Evolutionary conservation across 2,113 vertebrate species (phyloP).

Genomic region (Malurus alboscapulatus): DNA sequence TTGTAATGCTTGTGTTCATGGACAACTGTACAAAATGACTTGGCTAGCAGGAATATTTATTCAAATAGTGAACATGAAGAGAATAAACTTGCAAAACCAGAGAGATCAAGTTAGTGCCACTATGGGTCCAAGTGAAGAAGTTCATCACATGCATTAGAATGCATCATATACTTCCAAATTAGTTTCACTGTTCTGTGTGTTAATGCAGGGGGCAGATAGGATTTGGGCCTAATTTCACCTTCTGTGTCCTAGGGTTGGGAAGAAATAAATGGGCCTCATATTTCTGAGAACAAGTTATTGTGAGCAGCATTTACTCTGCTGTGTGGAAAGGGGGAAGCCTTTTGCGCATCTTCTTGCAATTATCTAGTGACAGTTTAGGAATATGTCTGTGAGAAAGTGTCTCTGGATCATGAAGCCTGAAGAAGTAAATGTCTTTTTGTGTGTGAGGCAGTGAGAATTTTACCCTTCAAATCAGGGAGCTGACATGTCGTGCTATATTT

Average conservation of each 20-base stretch:
- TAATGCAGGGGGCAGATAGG: not conserved
- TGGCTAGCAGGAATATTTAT: not conserved
- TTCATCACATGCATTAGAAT: not conserved
- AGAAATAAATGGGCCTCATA: not conserved
- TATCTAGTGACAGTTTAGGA: not conserved
- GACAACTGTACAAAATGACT: not conserved
- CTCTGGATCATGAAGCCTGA: not conserved
- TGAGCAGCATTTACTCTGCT: not conserved
- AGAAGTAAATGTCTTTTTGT: not conserved
- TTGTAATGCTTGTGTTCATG: not conserved
- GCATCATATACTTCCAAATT: not conserved
- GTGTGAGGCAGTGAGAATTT: not conserved
- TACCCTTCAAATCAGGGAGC: not conserved
- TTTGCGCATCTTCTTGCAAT: not conserved
- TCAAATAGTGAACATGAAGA: not conserved
- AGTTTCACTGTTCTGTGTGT: not conserved
- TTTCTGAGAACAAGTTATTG: not conserved
- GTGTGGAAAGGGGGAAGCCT: not conserved
- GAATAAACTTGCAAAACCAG: not conserved
- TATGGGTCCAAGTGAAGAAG: not conserved
- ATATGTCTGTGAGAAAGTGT: rapidly evolving
- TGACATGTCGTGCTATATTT: not conserved
- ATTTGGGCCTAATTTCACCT: not conserved
- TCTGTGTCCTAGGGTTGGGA: not conserved
- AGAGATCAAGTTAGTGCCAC: not conserved